Base-by-base conservation (phyloP, 1,140 invertebrate species). In the Diachasmimorpha longicaudata region DNA sequence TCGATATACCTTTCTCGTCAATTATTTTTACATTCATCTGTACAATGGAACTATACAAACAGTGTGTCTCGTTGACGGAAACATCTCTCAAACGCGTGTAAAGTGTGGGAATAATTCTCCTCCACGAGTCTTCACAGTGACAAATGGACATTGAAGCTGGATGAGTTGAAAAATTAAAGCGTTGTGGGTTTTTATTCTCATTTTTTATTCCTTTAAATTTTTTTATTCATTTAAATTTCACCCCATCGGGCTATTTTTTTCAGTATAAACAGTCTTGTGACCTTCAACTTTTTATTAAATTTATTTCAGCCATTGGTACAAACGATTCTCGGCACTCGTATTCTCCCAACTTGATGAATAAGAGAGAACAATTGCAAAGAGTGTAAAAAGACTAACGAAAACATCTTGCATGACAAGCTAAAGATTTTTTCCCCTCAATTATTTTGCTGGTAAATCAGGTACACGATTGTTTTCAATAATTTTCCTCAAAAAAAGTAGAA, bases 361-460 rank as follows among this genome's bases (percentile, higher is more conserved):
- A 36, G n/a, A 68, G 16, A 37, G 70, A 77, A 13, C 48, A 73
- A 42, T 48, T 66, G 77, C 75, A 44, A 79, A 78, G 31, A 75
- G 52, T 73, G 63, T 72, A 73, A 4, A 63, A 16, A 58, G 21
- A 63, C 9, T 58, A 76, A 68, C 36, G 66, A 66, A 25, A 66
- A 31, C 25, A 36, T 66, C 0, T 11, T 31, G 31, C 6, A 37
- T 37, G n/a, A 37, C 31, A 39, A 37, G 16, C 39, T 63, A 63
- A 63, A 25, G 58, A 89, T 84, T 85, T 81, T 80, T 69, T 69
- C 70, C 19, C 72, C 76, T 72, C 44, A 77, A 58, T 72, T 66
- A 76, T 67, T 76, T 77, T 77, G 73, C 72, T 76, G 72, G 81
- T 77, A 88, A 86, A 86, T 88, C 86, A 88, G 86, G 86, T 87